Evolutionary conservation across 2,888 invertebrate genomes (phyloP).

Genomic region (Cryptophagus acutangulus): DNA sequence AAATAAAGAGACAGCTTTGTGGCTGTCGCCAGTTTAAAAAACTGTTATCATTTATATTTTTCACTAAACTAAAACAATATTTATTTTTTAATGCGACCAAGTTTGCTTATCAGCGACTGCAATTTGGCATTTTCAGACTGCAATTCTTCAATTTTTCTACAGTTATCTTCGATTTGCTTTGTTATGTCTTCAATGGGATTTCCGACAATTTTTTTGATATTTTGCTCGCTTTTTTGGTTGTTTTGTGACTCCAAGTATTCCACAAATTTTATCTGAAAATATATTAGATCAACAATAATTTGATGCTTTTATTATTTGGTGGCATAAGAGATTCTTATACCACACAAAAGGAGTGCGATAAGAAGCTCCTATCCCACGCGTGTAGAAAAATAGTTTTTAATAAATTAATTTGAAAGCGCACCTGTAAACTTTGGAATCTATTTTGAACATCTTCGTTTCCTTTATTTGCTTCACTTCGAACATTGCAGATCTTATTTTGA

Average conservation of each 20-base stretch:
- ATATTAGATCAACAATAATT: too few relatives aligned
- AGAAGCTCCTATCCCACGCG: too few relatives aligned
- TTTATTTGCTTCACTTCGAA: slow-evolving; percentile 6
- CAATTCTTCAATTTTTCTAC: slow-evolving; percentile 23
- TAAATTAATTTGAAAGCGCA: too few relatives aligned
- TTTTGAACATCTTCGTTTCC: neutral
- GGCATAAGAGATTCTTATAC: too few relatives aligned
- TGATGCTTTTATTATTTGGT: neutral
- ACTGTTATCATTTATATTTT: neutral
- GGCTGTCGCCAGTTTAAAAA: slow-evolving; percentile 36
- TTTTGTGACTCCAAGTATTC: slow-evolving; percentile 5
- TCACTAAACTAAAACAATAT: slow-evolving; percentile 12
- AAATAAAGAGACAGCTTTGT: slow-evolving; percentile 45
- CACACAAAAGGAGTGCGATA: too few relatives aligned
- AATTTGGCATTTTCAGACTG: slow-evolving; percentile 26
- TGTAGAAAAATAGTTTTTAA: too few relatives aligned
- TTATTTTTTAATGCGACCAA: slow-evolving; percentile 19
- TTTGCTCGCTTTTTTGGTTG: slow-evolving; percentile 3
- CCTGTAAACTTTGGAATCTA: slow-evolving; percentile 1
- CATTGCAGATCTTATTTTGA: slow-evolving; percentile 16
- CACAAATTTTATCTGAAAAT: slow-evolving; percentile 7
- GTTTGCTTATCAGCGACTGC: slow-evolving; percentile 19
- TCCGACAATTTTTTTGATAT: slow-evolving; percentile 22
- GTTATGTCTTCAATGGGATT: slow-evolving; percentile 29
- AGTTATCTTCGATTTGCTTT: slow-evolving; percentile 28